phyloP scores from a whole-genome alignment of 2,888 invertebrate species.

The Norana najaformis region DNA sequence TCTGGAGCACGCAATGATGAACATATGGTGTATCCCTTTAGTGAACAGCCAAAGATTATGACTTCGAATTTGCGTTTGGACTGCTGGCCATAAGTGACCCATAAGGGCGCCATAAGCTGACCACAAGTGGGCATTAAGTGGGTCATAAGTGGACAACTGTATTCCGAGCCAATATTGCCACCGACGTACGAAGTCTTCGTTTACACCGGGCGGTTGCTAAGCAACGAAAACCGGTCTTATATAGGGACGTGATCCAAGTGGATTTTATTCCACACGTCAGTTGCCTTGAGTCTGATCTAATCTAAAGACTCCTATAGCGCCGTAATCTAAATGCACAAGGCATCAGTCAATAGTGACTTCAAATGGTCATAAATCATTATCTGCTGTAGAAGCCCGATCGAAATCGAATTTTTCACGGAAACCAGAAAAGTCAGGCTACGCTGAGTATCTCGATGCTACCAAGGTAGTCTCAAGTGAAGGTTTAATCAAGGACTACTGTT shows the following conservation, averaged over 20 bases:
- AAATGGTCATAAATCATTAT: not conserved
- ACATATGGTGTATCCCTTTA: not conserved
- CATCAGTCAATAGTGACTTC: not conserved
- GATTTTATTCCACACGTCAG: not conserved
- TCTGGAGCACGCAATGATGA: not conserved
- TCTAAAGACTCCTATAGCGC: not conserved
- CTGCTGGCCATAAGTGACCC: conserved; percentile 1
- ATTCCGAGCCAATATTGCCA: not conserved
- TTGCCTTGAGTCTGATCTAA: not conserved
- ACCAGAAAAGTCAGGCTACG: too few relatives aligned
- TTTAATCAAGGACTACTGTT: too few relatives aligned
- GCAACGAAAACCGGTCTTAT: not conserved
- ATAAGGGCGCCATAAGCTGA: not conserved
- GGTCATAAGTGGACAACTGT: not conserved
- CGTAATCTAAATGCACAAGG: not conserved
- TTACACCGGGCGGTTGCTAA: not conserved
- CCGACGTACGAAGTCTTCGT: not conserved
- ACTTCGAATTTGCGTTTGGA: not conserved
- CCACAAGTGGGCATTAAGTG: conserved; percentile 1
- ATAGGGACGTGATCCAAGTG: not conserved
- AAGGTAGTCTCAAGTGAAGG: too few relatives aligned
- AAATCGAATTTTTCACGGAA: too few relatives aligned
- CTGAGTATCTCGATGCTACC: too few relatives aligned
- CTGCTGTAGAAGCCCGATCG: too few relatives aligned
- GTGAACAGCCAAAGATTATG: not conserved